Evolutionary conservation across 2,113 vertebrate genomes (phyloP).

Genomic region (Caracal caracal): DNA sequence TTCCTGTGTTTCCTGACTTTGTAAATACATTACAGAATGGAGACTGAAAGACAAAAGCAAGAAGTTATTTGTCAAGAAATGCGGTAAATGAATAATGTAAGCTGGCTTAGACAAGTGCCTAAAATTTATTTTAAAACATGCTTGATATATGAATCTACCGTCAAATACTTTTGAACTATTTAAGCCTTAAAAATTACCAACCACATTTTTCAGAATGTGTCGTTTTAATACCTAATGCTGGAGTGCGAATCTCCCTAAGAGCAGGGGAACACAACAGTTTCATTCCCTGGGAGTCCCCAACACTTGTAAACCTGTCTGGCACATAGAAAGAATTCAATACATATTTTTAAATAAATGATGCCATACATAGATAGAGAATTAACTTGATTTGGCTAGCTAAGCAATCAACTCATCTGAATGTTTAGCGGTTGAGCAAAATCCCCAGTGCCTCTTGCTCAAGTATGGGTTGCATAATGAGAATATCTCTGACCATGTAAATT

Average conservation of each 20-base stretch:
- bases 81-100: background rate
- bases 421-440: background rate
- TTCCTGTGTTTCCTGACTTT: background rate
- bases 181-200: background rate
- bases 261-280: background rate
- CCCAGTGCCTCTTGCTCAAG: slow-evolving; percentile 23
- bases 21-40: background rate
- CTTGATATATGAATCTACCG: background rate
- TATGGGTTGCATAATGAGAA: slow-evolving; percentile 35
- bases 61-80: slow-evolving; percentile 23
- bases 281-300: background rate
- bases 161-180: background rate
- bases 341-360: background rate
- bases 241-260: background rate
- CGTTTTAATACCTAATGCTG: background rate
- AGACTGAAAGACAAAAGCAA: background rate
- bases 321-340: background rate
- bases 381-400: background rate
- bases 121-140: background rate
- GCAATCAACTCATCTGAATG: background rate
- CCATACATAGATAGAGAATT: background rate
- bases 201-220: background rate
- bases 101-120: background rate
- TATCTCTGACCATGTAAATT: background rate
- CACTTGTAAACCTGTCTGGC: background rate